phyloP scores from a whole-genome alignment of 1,140 invertebrate genomes.

The Pseudomyrmex cubaensis region DNA sequence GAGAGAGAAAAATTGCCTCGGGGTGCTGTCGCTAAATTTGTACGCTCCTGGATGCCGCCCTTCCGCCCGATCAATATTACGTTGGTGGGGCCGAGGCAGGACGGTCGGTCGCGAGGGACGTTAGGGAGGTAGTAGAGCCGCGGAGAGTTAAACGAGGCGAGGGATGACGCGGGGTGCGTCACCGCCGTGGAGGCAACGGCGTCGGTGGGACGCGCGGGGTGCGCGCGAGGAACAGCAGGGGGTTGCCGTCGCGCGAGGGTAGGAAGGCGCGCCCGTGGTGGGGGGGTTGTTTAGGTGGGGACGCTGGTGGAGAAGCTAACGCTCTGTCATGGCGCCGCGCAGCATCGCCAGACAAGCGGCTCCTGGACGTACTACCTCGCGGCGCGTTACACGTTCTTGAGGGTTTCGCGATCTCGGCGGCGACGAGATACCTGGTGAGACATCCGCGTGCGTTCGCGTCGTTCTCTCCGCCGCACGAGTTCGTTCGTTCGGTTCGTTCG shows the following conservation, averaged over 20 bases:
- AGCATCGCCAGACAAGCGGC: slow-evolving; percentile 77
- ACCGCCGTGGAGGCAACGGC: slow-evolving; percentile 66
- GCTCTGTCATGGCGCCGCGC: slow-evolving; percentile 84
- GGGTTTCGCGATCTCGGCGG: slow-evolving; percentile 34
- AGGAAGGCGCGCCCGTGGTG: slow-evolving; percentile 62
- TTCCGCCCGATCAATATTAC: slow-evolving; percentile 85
- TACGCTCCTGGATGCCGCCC: slow-evolving; percentile 83
- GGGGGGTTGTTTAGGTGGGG: slow-evolving; percentile 69
- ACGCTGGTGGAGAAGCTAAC: slow-evolving; percentile 73
- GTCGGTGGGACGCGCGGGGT: slow-evolving; percentile 59
- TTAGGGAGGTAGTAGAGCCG: slow-evolving; percentile 32
- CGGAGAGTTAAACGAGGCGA: slow-evolving; percentile 45
- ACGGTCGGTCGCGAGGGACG: slow-evolving; percentile 44
- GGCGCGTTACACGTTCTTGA: slow-evolving; percentile 51
- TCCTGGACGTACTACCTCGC: slow-evolving; percentile 66
- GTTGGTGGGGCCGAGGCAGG: slow-evolving; percentile 81
- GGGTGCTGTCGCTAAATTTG: slow-evolving; percentile 64
- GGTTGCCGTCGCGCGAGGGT: slow-evolving; percentile 11
- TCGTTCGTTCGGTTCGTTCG: background rate
- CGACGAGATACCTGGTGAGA: slow-evolving; percentile 40
- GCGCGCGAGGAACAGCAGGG: slow-evolving; percentile 52
- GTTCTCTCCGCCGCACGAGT: background rate
- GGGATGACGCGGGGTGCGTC: slow-evolving; percentile 40
- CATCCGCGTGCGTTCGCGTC: slow-evolving; percentile 14
- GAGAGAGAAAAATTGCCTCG: slow-evolving; percentile 37